Evolutionary conservation across 1,140 invertebrate species (phyloP).

Genomic region (Lepidurus arcticus): DNA sequence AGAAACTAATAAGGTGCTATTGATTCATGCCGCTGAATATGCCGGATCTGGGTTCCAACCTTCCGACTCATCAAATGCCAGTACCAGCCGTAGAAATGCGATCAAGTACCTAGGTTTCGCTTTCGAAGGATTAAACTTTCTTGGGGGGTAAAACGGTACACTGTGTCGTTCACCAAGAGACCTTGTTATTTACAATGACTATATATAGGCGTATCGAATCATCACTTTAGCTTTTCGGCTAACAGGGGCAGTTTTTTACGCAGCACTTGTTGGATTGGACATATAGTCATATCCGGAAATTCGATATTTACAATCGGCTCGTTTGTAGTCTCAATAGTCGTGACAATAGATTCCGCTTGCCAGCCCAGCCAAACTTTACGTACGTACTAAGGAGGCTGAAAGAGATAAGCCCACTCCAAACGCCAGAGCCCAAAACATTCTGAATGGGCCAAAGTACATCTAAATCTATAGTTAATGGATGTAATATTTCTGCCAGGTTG

Average conservation of each 20-base stretch:
- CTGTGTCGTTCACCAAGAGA: no score
- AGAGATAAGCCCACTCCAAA: neutral
- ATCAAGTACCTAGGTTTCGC: neutral
- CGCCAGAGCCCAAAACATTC: neutral
- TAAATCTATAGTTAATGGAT: no score
- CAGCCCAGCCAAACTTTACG: neutral
- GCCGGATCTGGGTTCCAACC: neutral
- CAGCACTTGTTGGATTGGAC: neutral
- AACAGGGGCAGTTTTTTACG: neutral
- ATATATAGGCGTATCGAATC: neutral
- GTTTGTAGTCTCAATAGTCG: neutral
- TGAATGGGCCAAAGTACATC: no score
- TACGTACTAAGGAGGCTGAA: neutral
- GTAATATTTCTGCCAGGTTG: neutral
- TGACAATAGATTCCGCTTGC: neutral
- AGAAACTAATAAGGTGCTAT: no score
- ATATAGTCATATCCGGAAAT: neutral
- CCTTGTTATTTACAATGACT: no score
- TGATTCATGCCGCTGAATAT: neutral
- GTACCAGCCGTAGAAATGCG: neutral
- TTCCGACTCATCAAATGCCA: neutral
- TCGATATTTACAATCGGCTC: neutral
- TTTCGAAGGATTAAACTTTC: neutral
- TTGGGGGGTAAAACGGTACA: no score
- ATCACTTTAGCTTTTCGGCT: neutral